A percentile compares a stretch with the other conserved stretches of the same genome.
These are phyloP conservation scores for Heliconius sara DNA, from an alignment of 2,888 invertebrate genomes.

Conservation along the genomic window DNA sequence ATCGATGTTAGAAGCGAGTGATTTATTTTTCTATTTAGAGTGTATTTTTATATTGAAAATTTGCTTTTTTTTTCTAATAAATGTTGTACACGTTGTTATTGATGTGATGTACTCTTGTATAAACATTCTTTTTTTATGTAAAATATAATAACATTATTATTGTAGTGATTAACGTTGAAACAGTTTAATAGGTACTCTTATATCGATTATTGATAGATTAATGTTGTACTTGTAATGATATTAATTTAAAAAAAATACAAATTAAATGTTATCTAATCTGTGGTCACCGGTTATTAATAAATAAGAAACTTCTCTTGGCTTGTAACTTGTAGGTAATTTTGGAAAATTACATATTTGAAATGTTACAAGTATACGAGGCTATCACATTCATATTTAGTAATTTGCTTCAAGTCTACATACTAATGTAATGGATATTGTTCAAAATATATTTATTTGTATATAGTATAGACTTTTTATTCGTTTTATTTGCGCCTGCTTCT, in stretches of 20 bases:
- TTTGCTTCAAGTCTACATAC: neutral
- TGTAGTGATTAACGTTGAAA: neutral
- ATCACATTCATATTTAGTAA: conserved; percentile 7
- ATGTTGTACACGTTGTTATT: conserved; percentile 42
- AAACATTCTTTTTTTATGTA: neutral
- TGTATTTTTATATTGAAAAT: conserved; percentile 64
- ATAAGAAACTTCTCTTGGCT: neutral
- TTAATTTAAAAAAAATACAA: neutral
- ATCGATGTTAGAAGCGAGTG: conserved; percentile 44
- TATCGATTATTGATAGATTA: conserved; percentile 6
- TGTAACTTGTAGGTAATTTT: neutral
- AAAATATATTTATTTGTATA: conserved; percentile 1
- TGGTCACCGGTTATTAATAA: neutral
- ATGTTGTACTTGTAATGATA: neutral
- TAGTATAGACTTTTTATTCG: neutral
- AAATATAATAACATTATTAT: neutral
- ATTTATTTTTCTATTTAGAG: conserved; percentile 63
- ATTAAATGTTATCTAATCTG: neutral
- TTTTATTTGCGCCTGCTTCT: neutral
- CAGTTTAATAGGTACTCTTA: neutral
- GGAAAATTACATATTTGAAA: neutral
- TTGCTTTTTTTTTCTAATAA: conserved; percentile 47
- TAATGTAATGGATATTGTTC: neutral
- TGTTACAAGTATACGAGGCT: conserved; percentile 17
- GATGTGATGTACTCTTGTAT: conserved; percentile 29